phyloP scores from a whole-genome alignment of 2,888 invertebrate genomes.

The Ennomos fuscantarius region DNA sequence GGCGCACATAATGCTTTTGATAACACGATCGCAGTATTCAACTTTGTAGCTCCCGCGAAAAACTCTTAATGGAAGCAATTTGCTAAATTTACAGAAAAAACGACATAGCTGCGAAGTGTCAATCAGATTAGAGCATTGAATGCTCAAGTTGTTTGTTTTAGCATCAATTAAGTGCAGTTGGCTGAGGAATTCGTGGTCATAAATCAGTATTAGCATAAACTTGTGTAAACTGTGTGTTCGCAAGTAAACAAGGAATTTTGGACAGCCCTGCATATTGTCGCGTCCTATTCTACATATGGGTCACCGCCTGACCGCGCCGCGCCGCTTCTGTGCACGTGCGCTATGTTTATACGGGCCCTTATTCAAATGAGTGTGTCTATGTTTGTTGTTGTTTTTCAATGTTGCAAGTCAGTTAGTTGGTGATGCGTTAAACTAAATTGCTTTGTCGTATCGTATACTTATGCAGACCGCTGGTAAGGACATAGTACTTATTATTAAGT shows the following conservation, averaged over 20 bases:
- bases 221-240: background rate
- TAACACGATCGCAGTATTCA: too few relatives aligned
- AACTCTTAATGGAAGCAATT: too few relatives aligned
- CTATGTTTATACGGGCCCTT: slow-evolving; percentile 24
- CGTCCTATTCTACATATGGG: slow-evolving; percentile 51
- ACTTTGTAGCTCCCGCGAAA: too few relatives aligned
- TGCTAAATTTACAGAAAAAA: too few relatives aligned
- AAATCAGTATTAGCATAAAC: too few relatives aligned
- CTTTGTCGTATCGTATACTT: slow-evolving; percentile 8
- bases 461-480: background rate
- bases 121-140: too few relatives aligned
- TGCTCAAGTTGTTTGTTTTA: too few relatives aligned
- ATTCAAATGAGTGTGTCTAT: slow-evolving; percentile 5
- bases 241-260: slow-evolving; percentile 7
- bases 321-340: slow-evolving; percentile 56
- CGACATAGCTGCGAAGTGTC: too few relatives aligned
- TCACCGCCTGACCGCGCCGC: slow-evolving; percentile 60
- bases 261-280: slow-evolving; percentile 52
- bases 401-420: slow-evolving; percentile 16
- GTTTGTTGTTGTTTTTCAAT: slow-evolving; percentile 12
- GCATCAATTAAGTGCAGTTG: too few relatives aligned
- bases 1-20: too few relatives aligned
- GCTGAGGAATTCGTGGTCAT: too few relatives aligned
- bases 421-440: slow-evolving; percentile 12
- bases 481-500: too few relatives aligned